Conservation (phyloP, 2,797 vertebrate species). For the Micromesistius poutassou region DNA sequence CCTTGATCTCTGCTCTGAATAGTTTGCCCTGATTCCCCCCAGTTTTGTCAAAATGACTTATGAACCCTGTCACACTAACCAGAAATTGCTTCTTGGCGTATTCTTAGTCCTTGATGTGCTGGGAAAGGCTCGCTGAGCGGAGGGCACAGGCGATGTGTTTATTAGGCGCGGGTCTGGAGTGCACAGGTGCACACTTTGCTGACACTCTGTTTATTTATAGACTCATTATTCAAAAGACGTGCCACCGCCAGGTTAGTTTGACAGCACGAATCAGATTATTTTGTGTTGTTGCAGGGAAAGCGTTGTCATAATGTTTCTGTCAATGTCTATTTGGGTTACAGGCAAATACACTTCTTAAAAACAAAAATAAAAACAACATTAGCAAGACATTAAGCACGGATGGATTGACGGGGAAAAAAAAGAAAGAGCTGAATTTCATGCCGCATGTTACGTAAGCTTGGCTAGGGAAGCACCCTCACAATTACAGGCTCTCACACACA, state of each 20-base stretch:
- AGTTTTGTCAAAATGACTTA: conserved; percentile 37
- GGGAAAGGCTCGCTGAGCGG: not conserved
- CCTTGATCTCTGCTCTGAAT: not conserved
- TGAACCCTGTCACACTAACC: conserved; percentile 9
- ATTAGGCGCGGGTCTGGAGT: conserved; percentile 40
- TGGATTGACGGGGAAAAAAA: not conserved
- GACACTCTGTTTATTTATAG: conserved; percentile 33
- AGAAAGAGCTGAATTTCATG: no score
- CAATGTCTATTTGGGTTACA: not conserved
- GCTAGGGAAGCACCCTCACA: not conserved
- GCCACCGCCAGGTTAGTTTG: not conserved
- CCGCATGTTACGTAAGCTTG: not conserved
- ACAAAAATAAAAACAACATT: not conserved
- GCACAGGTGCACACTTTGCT: conserved; percentile 28
- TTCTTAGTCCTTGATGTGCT: conserved; percentile 9
- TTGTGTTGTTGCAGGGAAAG: not conserved
- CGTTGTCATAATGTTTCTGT: not conserved
- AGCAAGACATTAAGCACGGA: not conserved
- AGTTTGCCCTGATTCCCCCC: not conserved
- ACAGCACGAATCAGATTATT: no score
- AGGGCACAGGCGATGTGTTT: conserved; percentile 28
- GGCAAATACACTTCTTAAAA: no score
- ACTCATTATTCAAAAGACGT: conserved; percentile 27
- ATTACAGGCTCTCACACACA: no score
- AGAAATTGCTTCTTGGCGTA: conserved; percentile 26